phyloP scores from a whole-genome alignment of 2,797 vertebrate genomes.

The Acanthopagrus latus region DNA sequence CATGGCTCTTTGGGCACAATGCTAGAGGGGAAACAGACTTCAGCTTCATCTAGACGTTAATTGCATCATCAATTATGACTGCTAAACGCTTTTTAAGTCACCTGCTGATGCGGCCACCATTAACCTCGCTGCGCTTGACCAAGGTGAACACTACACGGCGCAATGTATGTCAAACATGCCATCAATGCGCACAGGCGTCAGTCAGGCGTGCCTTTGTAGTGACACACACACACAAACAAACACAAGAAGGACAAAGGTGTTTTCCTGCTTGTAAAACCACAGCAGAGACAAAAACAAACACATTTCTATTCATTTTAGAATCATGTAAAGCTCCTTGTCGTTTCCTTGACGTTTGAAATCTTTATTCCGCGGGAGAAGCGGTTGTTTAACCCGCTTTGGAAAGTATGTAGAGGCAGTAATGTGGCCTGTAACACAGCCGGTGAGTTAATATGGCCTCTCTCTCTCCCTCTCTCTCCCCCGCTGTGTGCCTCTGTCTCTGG shows the following conservation, averaged over 20 bases:
- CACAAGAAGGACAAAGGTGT: background rate
- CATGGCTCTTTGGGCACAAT: slow-evolving; percentile 47
- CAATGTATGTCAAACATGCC: slow-evolving; percentile 67
- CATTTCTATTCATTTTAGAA: slow-evolving; percentile 3
- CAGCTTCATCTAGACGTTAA: slow-evolving; percentile 75
- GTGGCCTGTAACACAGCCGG: slow-evolving; percentile 30
- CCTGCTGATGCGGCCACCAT: slow-evolving; percentile 76
- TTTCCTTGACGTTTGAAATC: slow-evolving; percentile 15
- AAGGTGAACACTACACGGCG: slow-evolving; percentile 75
- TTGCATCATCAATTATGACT: slow-evolving; percentile 82
- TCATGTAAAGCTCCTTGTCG: background rate
- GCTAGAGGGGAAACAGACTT: slow-evolving; percentile 69
- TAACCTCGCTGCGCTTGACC: slow-evolving; percentile 80
- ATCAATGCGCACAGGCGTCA: slow-evolving; percentile 31
- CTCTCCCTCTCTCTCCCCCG: slow-evolving; percentile 5
- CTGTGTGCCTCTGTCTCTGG: slow-evolving; percentile 61
- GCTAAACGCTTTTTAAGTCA: slow-evolving; percentile 80
- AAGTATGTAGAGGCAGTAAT: slow-evolving; percentile 38
- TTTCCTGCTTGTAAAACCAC: slow-evolving; percentile 9
- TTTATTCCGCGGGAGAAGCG: slow-evolving; percentile 22
- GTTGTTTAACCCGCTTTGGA: slow-evolving; percentile 13
- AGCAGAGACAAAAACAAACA: background rate
- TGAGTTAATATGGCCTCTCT: slow-evolving; percentile 57
- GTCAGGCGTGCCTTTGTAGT: slow-evolving; percentile 27
- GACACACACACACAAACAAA: background rate